Evolutionary conservation across 2,888 invertebrate species (phyloP), one percentile per base, ranked within the genome.

Genomic region (Mythimna impura): DNA sequence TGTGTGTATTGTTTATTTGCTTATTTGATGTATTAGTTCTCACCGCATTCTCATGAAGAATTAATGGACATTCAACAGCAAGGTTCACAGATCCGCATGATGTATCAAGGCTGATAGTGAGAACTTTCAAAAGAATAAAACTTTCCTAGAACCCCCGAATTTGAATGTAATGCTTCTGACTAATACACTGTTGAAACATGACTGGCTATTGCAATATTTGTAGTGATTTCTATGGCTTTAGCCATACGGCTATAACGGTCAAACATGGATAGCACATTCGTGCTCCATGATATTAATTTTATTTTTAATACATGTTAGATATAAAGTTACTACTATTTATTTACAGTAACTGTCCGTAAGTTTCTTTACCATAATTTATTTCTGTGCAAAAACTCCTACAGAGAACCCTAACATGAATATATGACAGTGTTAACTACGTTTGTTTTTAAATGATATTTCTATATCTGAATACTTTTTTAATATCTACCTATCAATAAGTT

Each of bases 1-100:
- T 66, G 84, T 69, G 61, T 75, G 60, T 54, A 74, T 81, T 86
- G 82, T 86, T 81, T 74, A 67, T 69, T 60, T 69, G 50, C 36
- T 47, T 58, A 68, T 66, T 81, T 70, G 63, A 73, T 81, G 84
- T 85, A 66, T 80, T 77, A 14, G 30, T 66, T 79, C 62, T 63
- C 66, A 80, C 55, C 14, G 68, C 43, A 60, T 79, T 63, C 30
- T 55, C 43, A 66, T 71, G 70, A 63, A 4, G 2, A 40, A 78
- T 66, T 70, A 50, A 52, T 47, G 8, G 47, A 25, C 34, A 43
- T 54, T 66, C 34, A 66, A n/a, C 14, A 54, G 22, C 3, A 43
- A 12, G 25, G n/a, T 55, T 36, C 7, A 7, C 1, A 20, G 12
- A 3, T 12, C 34, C 20, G 22, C 8, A 22, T 3, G 14, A 20